Conservation (phyloP, 2,888 invertebrate genomes). For the Drosophila peninsularis region DNA sequence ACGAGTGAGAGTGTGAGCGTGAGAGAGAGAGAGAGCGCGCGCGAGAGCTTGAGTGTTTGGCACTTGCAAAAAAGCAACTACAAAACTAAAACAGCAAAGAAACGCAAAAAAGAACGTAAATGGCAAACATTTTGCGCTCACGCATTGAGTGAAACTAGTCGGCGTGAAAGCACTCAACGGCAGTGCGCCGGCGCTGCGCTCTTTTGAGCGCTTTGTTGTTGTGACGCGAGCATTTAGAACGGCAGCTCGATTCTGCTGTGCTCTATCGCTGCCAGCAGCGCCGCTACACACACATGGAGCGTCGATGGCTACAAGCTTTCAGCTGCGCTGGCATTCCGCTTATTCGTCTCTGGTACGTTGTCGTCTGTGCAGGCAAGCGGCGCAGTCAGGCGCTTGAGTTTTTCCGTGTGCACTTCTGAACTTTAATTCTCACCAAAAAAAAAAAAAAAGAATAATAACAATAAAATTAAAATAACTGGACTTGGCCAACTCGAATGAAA, state of each 20-base stretch:
- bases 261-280: conserved; percentile 28
- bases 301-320: conserved; percentile 57
- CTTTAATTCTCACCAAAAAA: conserved; percentile 27
- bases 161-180: conserved; percentile 45
- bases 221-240: conserved; percentile 33
- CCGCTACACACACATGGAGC: conserved; percentile 10
- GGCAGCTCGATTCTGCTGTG: not conserved
- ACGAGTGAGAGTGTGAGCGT: conserved; percentile 3
- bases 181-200: conserved; percentile 59
- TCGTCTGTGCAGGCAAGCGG: conserved; percentile 65
- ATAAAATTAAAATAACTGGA: conserved; percentile 40
- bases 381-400: conserved; percentile 55
- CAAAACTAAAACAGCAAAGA: conserved; percentile 1
- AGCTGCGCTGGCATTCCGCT: conserved; percentile 63
- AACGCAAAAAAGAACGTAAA: not conserved
- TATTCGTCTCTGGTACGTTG: conserved; percentile 71
- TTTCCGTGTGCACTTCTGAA: conserved; percentile 74
- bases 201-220: conserved; percentile 13
- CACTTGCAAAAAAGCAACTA: conserved; percentile 8
- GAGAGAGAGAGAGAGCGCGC: conserved; percentile 7
- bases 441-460: conserved; percentile 6
- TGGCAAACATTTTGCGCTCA: conserved; percentile 34
- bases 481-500: conserved; percentile 24
- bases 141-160: conserved; percentile 31
- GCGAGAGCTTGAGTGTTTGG: conserved; percentile 31